Percentiles rank a stretch among this genome's conserved stretches.
phyloP scores from a whole-genome alignment of 2,888 invertebrate genomes.

The Callosobruchus maculatus region DNA sequence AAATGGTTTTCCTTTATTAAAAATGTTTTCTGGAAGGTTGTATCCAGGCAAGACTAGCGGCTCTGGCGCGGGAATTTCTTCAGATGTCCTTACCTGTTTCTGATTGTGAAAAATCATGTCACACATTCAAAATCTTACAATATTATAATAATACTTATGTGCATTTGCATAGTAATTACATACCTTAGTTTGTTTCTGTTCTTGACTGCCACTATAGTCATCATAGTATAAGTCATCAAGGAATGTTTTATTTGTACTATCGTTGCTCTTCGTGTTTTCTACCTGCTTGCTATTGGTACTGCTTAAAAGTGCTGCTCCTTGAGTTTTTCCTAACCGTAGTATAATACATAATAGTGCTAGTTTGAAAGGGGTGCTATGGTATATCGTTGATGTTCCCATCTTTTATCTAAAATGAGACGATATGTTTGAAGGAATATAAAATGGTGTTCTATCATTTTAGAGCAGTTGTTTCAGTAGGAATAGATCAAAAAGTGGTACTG shows the following conservation, averaged over 20 bases:
- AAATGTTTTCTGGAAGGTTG: slow-evolving; percentile 55
- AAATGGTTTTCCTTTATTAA: slow-evolving; percentile 68
- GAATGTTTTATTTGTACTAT: background rate
- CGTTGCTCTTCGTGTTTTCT: background rate
- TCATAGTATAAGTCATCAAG: background rate
- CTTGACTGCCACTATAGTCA: background rate
- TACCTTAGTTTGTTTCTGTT: background rate
- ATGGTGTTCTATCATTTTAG: no score
- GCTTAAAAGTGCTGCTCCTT: background rate
- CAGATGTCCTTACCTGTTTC: slow-evolving; percentile 20
- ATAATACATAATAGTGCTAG: background rate
- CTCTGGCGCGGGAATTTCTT: slow-evolving; percentile 47
- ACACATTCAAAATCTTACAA: no score
- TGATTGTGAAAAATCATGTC: background rate
- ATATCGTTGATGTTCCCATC: background rate
- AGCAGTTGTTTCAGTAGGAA: no score
- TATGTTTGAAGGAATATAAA: no score
- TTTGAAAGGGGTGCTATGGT: background rate
- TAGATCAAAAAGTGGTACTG: no score
- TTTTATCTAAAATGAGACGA: background rate
- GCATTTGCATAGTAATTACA: background rate
- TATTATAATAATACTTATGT: background rate
- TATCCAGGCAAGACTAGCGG: slow-evolving; percentile 46
- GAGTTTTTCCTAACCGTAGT: background rate
- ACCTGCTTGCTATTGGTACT: background rate